Evolutionary conservation across 2,888 invertebrate genomes (phyloP).

Genomic region (Drosophila peninsularis): DNA sequence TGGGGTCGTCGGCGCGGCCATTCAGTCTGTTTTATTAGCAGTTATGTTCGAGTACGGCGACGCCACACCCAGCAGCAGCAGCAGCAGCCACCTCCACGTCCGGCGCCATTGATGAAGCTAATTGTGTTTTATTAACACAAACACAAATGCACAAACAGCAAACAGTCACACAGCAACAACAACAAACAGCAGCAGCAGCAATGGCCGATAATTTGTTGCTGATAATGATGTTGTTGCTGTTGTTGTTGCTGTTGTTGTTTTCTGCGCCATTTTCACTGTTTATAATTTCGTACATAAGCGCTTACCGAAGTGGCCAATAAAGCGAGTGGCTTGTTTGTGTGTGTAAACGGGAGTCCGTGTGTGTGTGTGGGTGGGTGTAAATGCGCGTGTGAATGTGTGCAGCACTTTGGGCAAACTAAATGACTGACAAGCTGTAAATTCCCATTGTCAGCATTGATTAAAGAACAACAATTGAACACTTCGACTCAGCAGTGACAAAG

Average conservation of each 20-base stretch:
- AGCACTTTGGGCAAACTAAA: conserved; percentile 39
- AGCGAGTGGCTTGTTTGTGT: conserved; percentile 22
- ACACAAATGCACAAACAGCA: conserved; percentile 79
- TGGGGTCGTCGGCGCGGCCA: conserved; percentile 71
- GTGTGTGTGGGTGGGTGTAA: conserved; percentile 14
- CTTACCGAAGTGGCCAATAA: conserved; percentile 63
- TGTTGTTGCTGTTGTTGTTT: conserved; percentile 22
- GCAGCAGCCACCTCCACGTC: conserved; percentile 26
- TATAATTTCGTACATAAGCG: conserved; percentile 70
- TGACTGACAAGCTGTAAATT: conserved; percentile 29
- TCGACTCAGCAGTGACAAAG: neutral
- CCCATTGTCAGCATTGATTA: conserved; percentile 41
- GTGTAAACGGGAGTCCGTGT: neutral
- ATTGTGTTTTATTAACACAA: conserved; percentile 84
- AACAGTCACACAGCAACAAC: conserved; percentile 32
- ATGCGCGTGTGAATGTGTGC: conserved; percentile 19
- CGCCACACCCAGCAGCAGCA: conserved; percentile 39
- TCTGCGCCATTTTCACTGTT: conserved; percentile 65
- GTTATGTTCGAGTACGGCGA: conserved; percentile 68
- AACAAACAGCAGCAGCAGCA: conserved; percentile 41
- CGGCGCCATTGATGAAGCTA: conserved; percentile 82
- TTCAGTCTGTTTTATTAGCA: conserved; percentile 80
- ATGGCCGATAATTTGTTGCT: conserved; percentile 72
- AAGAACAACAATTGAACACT: conserved; percentile 35
- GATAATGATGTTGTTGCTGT: conserved; percentile 62